These are phyloP conservation scores for Sinhomidia bicolor DNA, from an alignment of 2,888 invertebrate genomes.

Conservation along the genomic window DNA sequence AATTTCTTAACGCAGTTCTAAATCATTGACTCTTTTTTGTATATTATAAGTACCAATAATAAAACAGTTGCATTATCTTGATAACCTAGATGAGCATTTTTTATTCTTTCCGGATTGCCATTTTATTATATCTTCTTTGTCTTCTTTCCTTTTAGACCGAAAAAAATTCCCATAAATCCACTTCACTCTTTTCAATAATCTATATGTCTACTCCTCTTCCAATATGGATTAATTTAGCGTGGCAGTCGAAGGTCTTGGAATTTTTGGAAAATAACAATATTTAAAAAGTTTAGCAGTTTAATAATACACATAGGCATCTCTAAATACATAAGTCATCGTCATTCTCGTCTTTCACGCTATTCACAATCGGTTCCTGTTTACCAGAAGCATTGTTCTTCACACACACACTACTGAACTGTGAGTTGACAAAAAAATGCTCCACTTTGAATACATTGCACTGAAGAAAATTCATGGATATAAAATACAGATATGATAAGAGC, in stretches of 20 bases:
- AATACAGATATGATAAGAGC: not conserved
- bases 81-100: not conserved
- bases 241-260: slow-evolving; percentile 45
- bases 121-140: not conserved
- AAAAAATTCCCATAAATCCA: slow-evolving; percentile 38
- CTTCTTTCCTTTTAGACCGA: not conserved
- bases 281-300: no score
- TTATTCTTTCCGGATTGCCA: slow-evolving; percentile 42
- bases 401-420: no score
- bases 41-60: no score
- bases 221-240: slow-evolving; percentile 27
- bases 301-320: not conserved
- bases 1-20: slow-evolving; percentile 18
- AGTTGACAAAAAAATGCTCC: not conserved
- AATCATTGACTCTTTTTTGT: slow-evolving; percentile 29
- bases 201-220: not conserved
- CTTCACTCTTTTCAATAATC: slow-evolving; percentile 28
- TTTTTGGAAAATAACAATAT: not conserved
- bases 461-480: not conserved
- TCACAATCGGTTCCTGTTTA: slow-evolving; percentile 6
- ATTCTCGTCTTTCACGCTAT: not conserved
- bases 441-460: no score
- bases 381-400: not conserved
- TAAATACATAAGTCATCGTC: not conserved
- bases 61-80: slow-evolving; percentile 19